Evolutionary conservation across 2,888 invertebrate genomes (phyloP).

Genomic region (Lasioglossum vierecki): DNA sequence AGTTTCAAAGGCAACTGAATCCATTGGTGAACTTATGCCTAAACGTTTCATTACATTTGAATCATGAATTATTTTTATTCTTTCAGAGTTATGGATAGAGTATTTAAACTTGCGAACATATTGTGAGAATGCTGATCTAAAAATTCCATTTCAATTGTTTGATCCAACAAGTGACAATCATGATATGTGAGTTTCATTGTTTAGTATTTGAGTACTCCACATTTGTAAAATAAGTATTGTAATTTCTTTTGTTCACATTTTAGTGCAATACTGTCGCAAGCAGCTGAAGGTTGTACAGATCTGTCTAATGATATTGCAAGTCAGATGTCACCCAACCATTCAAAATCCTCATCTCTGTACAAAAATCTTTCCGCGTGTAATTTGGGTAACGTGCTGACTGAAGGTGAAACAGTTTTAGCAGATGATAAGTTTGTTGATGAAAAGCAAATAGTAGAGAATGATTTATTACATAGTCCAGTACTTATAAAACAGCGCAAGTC

Average conservation of each 20-base stretch:
- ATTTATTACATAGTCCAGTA: conserved; percentile 41
- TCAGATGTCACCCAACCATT: not conserved
- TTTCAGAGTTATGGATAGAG: conserved; percentile 70
- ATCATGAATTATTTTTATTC: conserved; percentile 26
- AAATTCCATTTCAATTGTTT: conserved; percentile 25
- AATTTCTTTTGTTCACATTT: conserved; percentile 21
- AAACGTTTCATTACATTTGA: not conserved
- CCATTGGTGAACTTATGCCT: not conserved
- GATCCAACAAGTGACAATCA: conserved; percentile 17
- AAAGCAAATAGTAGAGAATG: not conserved
- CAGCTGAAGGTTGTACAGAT: not conserved
- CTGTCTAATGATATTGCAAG: not conserved
- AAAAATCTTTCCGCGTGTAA: not conserved
- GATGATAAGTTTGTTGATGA: not conserved
- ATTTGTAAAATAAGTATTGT: not conserved
- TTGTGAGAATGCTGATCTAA: conserved; percentile 33
- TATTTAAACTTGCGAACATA: conserved; percentile 53
- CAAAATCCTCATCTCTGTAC: not conserved
- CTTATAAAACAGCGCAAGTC: conserved; percentile 27
- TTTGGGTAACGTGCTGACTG: not conserved
- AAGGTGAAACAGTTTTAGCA: not conserved
- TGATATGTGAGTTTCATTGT: conserved; percentile 38
- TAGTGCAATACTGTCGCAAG: conserved; percentile 12
- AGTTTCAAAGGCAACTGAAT: not conserved
- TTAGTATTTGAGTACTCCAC: not conserved